Conservation (phyloP, 2,797 vertebrate genomes). For the Chrysocyon brachyurus region DNA sequence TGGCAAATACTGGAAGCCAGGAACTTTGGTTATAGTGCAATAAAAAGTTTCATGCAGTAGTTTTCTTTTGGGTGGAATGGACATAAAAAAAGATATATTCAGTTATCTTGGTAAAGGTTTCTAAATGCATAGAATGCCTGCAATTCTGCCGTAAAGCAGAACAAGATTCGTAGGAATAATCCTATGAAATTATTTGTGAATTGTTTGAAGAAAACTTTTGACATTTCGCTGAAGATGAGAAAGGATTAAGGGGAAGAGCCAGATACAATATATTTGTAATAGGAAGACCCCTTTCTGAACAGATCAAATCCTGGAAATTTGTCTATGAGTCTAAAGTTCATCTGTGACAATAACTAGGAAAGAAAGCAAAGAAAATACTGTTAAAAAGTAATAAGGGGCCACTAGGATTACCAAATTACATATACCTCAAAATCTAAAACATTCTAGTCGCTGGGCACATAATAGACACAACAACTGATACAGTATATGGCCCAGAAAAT, state of each 20-base stretch:
- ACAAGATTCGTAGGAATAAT: neutral
- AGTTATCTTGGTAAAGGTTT: slow-evolving; percentile 23
- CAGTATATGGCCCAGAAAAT: neutral
- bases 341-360: neutral
- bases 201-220: slow-evolving; percentile 19
- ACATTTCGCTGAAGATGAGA: slow-evolving; percentile 21
- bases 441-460: neutral
- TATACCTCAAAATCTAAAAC: slow-evolving; percentile 12
- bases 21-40: slow-evolving; percentile 22
- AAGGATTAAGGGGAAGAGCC: neutral
- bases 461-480: slow-evolving; percentile 34
- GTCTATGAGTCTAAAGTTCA: slow-evolving; percentile 3
- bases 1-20: neutral
- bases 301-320: slow-evolving; percentile 29
- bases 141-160: slow-evolving; percentile 31
- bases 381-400: neutral
- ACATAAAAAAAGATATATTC: neutral
- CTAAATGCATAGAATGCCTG: neutral
- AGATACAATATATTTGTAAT: neutral
- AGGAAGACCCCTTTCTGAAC: slow-evolving; percentile 37
- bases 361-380: slow-evolving; percentile 20
- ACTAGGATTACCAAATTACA: neutral
- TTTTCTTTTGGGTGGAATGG: slow-evolving; percentile 10
- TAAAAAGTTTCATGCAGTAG: neutral
- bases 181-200: neutral